Evolutionary conservation across 2,888 invertebrate genomes (phyloP).

Genomic region (Cenopis cana): DNA sequence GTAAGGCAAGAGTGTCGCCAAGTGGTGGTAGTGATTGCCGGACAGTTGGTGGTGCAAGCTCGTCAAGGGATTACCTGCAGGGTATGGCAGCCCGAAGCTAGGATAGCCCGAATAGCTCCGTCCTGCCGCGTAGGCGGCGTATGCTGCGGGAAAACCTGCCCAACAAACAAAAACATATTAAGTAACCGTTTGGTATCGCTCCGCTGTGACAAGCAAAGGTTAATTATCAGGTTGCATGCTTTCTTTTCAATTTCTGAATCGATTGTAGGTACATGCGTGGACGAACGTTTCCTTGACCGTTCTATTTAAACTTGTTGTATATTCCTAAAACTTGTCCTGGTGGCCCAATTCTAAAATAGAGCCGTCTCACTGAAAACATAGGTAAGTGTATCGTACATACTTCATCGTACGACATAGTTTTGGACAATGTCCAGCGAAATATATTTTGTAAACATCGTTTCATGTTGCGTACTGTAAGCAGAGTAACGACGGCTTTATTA

Average conservation of each 20-base stretch:
- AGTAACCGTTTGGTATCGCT: conserved; percentile 48
- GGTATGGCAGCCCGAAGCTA: conserved; percentile 99
- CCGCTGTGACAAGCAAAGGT: conserved; percentile 59
- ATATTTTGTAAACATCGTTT: conserved; percentile 78
- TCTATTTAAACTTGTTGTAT: conserved; percentile 60
- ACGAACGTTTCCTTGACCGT: conserved; percentile 59
- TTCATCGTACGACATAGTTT: conserved; percentile 69
- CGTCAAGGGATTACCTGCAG: conserved; percentile 96
- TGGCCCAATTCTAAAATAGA: conserved; percentile 76
- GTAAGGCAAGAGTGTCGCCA: conserved; percentile 87
- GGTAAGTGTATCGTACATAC: conserved; percentile 67
- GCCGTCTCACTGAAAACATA: conserved; percentile 72
- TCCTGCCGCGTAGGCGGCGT: conserved; percentile 98
- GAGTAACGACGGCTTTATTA: conserved; percentile 63
- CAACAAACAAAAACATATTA: conserved; percentile 74
- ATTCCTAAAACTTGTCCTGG: conserved; percentile 63
- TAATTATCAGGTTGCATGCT: conserved; percentile 69
- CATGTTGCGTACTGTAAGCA: conserved; percentile 71
- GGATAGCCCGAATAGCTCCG: conserved; percentile 99
- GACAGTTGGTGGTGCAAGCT: conserved; percentile 90
- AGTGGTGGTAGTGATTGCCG: conserved; percentile 86
- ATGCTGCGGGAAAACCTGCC: conserved; percentile 97
- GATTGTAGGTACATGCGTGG: conserved; percentile 53
- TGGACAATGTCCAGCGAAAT: conserved; percentile 78
- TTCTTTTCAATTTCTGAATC: conserved; percentile 54